Evolutionary conservation across 2,797 vertebrate species (phyloP).

Genomic region (Florisuga fusca): DNA sequence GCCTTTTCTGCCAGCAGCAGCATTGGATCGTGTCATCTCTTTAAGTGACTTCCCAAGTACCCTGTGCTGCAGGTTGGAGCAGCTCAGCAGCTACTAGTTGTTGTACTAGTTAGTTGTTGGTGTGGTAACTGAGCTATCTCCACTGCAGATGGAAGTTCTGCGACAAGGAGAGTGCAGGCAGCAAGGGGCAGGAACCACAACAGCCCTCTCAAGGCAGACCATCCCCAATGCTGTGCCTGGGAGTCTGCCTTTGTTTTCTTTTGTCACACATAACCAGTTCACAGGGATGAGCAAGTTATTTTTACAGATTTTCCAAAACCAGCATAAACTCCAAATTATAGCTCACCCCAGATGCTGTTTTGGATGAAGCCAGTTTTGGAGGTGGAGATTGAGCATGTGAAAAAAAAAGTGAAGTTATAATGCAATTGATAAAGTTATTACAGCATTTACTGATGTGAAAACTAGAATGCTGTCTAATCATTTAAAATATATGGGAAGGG

Average conservation of each 20-base stretch:
- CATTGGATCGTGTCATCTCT: background rate
- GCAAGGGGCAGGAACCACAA: fast-evolving
- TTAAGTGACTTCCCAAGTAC: background rate
- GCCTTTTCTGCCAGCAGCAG: background rate
- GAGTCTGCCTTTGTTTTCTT: background rate
- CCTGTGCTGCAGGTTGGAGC: background rate
- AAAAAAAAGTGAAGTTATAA: constrained; percentile 2
- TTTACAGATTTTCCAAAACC: background rate
- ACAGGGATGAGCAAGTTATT: background rate
- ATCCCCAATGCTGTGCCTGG: background rate
- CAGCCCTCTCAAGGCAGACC: background rate
- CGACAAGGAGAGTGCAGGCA: background rate
- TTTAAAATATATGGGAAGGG: constrained; percentile 26
- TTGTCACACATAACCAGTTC: fast-evolving
- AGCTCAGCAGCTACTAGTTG: background rate
- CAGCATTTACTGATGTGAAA: constrained; percentile 21
- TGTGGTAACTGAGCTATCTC: background rate
- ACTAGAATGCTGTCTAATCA: constrained; percentile 9
- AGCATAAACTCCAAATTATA: background rate
- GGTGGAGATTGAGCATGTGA: background rate
- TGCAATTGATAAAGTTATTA: constrained; percentile 35
- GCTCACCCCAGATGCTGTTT: background rate
- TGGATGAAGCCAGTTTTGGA: background rate
- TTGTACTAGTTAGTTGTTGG: background rate
- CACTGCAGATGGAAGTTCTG: background rate